Evolutionary conservation across 2,113 vertebrate genomes (phyloP), one percentile per base, ranked within the genome.

Genomic region (Sylvietta virens): DNA sequence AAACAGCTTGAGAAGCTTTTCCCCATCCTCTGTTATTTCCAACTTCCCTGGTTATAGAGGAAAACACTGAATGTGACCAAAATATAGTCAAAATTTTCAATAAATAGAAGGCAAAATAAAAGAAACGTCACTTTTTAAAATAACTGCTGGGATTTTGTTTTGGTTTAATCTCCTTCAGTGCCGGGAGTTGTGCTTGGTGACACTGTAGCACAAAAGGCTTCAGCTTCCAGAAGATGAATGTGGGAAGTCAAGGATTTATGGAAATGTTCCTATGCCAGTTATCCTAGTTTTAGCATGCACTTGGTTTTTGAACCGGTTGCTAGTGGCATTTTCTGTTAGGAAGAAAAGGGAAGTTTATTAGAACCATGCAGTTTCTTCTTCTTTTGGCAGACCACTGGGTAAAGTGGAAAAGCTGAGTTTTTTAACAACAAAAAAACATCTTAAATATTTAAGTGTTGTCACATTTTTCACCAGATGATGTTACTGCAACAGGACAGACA

Each of bases 291-390:
- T 81, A 69, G 57, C 65, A 72, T 1, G 2, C 23, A 35, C 42
- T 45, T 67, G 28, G 58, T 7, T 78, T 92, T 82, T 96, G 78
- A 89, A 79, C 81, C 4, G 15, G 54, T 65, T 87, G 26, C 66
- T 87, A 70, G 35, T 81, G 44, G 42, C 22, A 19, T 92, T 65
- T 94, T 82, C 5, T 9, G 18, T 39, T 80, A 66, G 50, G 50
- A 79, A 72, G 54, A 45, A 79, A 80, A 69, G 11, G 28, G 14
- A 77, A 35, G 31, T 81, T 93, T 86, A 33, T 86, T 82, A 67
- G 64, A 92, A 81, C 48, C 60, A 64, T 48, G 30, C 50, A 35
- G 26, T 48, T 91, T 35, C 61, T 64, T 87, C 24, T 74, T 40
- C 54, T 65, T 61, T 51, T 79, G 40, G 16, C 80, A 64, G 44